A percentile compares a stretch with the other conserved stretches of the same genome.
phyloP scores from a whole-genome alignment of 2,797 vertebrate genomes.

The Nyctalus aviator region DNA sequence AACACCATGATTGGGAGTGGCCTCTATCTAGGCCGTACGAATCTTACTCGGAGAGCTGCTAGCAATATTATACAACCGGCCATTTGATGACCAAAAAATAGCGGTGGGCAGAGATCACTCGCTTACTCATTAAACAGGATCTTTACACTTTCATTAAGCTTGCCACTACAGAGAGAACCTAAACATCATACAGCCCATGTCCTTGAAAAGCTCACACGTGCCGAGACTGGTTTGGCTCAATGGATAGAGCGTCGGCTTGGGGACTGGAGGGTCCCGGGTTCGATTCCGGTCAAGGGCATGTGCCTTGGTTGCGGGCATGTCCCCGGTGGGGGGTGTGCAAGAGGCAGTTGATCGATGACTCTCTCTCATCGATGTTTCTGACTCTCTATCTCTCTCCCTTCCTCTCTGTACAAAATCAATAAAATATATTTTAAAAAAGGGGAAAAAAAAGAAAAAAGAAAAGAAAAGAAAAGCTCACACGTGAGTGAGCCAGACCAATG shows the following conservation, averaged over 20 bases:
- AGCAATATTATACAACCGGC: background rate
- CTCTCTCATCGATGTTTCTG: too few species aligned
- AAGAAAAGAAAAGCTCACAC: background rate
- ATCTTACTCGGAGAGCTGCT: background rate
- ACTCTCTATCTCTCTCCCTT: too few species aligned
- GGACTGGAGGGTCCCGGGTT: too few species aligned
- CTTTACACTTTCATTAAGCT: background rate
- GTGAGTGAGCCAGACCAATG: background rate
- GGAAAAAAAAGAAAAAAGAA: too few species aligned
- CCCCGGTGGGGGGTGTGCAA: too few species aligned
- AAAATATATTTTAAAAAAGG: too few species aligned
- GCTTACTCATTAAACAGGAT: background rate
- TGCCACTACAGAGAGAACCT: background rate
- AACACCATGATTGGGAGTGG: rapidly evolving
- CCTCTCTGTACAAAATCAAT: too few species aligned
- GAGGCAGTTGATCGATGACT: too few species aligned
- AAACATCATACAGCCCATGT: background rate
- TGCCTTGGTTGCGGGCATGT: too few species aligned
- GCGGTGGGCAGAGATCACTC: background rate
- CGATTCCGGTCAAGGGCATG: too few species aligned
- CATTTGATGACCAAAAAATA: background rate
- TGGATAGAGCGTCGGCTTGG: too few species aligned
- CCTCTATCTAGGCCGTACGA: background rate
- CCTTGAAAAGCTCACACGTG: background rate
- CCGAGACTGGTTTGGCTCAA: too few species aligned